Percentiles rank a stretch among this genome's conserved stretches.
Evolutionary conservation across 1,140 invertebrate genomes (phyloP).

Genomic region (Drosophila melanica): DNA sequence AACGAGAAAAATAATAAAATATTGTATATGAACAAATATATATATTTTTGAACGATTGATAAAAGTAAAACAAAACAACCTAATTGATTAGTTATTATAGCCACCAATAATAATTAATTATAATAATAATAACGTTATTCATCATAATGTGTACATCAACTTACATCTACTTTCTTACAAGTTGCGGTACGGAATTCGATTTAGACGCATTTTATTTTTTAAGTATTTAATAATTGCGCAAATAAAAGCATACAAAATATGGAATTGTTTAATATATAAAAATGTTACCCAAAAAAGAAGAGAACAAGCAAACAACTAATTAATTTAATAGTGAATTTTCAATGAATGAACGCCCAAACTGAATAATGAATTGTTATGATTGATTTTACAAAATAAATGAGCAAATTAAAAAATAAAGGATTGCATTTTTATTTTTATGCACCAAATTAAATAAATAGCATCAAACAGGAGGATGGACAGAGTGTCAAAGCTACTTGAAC

Average conservation of each 20-base stretch:
- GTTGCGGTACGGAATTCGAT: conserved; percentile 53
- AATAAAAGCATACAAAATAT: conserved; percentile 41
- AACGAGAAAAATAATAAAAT: conserved; percentile 20
- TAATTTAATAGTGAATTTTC: conserved; percentile 72
- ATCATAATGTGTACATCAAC: conserved; percentile 18
- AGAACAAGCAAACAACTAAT: conserved; percentile 38
- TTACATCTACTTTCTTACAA: conserved; percentile 10
- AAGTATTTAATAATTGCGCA: conserved; percentile 73
- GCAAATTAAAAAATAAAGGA: conserved; percentile 23
- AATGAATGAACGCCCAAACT: conserved; percentile 44
- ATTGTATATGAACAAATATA: conserved; percentile 50
- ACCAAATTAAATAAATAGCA: too few species aligned
- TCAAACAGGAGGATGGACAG: too few species aligned
- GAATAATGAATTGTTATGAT: conserved; percentile 69
- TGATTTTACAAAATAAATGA: conserved; percentile 68
- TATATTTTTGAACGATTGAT: conserved; percentile 67
- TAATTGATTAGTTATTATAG: conserved; percentile 62
- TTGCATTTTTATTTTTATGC: too few species aligned
- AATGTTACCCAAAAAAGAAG: conserved; percentile 19
- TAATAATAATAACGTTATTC: conserved; percentile 27
- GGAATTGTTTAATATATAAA: conserved; percentile 70
- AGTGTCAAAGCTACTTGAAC: too few species aligned
- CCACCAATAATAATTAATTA: conserved; percentile 42
- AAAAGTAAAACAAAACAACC: conserved; percentile 33
- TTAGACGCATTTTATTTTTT: conserved; percentile 80